These are phyloP conservation scores for Turdus rufiventris DNA, from an alignment of 2,113 vertebrate species.

Conservation along the genomic window DNA sequence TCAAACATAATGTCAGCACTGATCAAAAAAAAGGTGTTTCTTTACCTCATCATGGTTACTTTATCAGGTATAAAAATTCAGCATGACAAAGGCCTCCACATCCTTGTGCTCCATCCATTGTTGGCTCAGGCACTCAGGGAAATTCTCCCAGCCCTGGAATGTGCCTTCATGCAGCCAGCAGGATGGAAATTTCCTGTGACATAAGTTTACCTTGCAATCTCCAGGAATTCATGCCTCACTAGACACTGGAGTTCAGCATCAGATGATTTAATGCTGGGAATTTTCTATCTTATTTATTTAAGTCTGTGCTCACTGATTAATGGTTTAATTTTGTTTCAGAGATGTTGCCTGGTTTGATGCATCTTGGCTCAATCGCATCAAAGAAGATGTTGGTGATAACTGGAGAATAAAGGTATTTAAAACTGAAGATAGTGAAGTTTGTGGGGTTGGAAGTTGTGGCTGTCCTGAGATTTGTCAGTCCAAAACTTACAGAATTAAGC, in stretches of 20 bases:
- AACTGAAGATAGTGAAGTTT: not conserved
- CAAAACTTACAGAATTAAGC: not conserved
- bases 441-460: not conserved
- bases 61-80: not conserved
- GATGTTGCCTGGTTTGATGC: conserved; percentile 89
- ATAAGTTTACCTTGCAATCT: not conserved
- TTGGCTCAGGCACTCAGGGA: not conserved
- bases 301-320: not conserved
- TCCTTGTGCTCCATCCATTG: not conserved
- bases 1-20: not conserved
- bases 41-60: not conserved
- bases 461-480: not conserved
- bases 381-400: conserved; percentile 90
- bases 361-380: conserved; percentile 89
- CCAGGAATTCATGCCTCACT: not conserved
- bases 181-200: not conserved
- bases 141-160: not conserved
- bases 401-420: conserved; percentile 92
- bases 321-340: conserved; percentile 70
- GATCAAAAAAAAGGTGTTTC: not conserved
- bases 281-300: not conserved
- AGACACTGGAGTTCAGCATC: not conserved
- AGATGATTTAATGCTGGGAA: not conserved
- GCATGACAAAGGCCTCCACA: not conserved
- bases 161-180: not conserved